Conservation (phyloP, 2,888 invertebrate genomes). For the Coleophora flavipennella region DNA sequence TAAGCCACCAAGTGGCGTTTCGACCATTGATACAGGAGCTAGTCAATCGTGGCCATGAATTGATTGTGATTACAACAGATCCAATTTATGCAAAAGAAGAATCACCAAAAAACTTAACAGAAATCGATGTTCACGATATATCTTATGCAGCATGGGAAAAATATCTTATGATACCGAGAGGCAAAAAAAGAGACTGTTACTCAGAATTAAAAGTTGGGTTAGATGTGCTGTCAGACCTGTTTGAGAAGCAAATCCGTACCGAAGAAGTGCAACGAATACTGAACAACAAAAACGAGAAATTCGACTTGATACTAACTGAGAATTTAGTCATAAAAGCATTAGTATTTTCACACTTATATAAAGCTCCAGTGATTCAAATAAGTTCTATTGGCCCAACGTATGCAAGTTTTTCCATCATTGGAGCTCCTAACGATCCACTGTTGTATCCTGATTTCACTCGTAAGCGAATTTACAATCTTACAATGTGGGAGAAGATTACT, state of each 20-base stretch:
- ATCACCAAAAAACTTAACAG: constrained; percentile 13
- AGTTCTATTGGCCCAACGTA: constrained; percentile 26
- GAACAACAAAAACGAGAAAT: constrained; percentile 9
- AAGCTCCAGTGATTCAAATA: constrained; percentile 27
- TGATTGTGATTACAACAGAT: constrained; percentile 36
- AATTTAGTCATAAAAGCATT: constrained; percentile 10
- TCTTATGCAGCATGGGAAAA: constrained; percentile 14
- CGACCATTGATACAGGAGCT: constrained; percentile 34
- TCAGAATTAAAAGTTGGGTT: no score
- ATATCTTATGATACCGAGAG: neutral
- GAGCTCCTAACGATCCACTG: constrained; percentile 26
- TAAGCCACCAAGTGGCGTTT: constrained; percentile 42
- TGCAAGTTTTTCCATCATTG: constrained; percentile 19
- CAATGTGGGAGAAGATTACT: neutral
- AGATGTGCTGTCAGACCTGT: neutral
- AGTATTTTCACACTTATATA: constrained; percentile 16
- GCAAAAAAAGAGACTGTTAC: neutral
- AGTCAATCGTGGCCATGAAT: constrained; percentile 38
- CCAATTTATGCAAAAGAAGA: constrained; percentile 21
- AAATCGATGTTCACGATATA: constrained; percentile 16
- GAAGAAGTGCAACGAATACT: constrained; percentile 15
- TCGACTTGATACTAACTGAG: constrained; percentile 23
- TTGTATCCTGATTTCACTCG: constrained; percentile 29
- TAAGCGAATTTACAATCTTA: neutral
- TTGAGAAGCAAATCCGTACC: constrained; percentile 13